Evolutionary conservation across 2,797 vertebrate species (phyloP).

Genomic region (Pempheris klunzingeri): DNA sequence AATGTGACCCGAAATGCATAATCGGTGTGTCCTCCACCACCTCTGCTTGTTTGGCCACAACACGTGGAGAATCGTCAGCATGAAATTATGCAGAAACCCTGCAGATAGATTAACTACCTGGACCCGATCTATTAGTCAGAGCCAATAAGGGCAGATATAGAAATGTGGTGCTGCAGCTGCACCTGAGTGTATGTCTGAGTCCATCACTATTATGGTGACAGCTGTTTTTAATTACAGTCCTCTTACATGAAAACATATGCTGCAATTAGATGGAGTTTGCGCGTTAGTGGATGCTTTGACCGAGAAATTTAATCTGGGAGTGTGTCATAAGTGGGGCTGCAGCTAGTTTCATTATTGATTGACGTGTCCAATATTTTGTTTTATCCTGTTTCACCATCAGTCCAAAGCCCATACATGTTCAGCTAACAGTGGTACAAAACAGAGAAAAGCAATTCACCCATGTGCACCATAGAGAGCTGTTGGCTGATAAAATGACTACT

Average conservation of each 20-base stretch:
- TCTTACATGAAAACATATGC: neutral
- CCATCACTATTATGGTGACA: neutral
- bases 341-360: neutral
- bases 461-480: neutral
- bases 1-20: slow-evolving; percentile 16
- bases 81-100: slow-evolving; percentile 2
- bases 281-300: slow-evolving; percentile 8
- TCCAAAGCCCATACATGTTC: neutral
- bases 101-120: neutral
- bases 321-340: neutral
- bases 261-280: too few relatives aligned
- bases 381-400: neutral
- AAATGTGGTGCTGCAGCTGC: neutral
- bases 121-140: neutral
- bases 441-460: neutral
- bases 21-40: slow-evolving; percentile 4
- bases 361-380: neutral
- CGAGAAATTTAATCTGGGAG: neutral
- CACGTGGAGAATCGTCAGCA: slow-evolving; percentile 46
- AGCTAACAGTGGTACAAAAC: neutral
- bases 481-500: neutral
- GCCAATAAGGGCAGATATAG: neutral
- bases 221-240: neutral
- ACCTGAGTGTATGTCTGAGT: slow-evolving; percentile 8
- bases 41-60: slow-evolving; percentile 24